phyloP scores from a whole-genome alignment of 2,797 vertebrate species.

The Tolypeutes matacus region DNA sequence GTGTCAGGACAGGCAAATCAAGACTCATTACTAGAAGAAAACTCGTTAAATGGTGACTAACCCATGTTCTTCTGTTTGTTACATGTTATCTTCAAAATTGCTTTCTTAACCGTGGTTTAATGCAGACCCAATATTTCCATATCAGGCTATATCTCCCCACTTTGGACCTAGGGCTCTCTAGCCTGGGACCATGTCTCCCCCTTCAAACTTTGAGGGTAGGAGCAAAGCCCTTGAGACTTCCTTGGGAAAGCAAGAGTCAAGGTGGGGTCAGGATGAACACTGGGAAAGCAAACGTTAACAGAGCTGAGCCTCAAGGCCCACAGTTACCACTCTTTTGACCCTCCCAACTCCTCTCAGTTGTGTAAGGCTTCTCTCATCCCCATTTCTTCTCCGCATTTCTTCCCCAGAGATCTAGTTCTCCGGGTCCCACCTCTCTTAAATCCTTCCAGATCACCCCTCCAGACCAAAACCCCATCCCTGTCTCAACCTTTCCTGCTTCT shows the following conservation, averaged over 20 bases:
- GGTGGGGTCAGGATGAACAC: not conserved
- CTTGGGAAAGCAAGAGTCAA: constrained; percentile 45
- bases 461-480: constrained; percentile 57
- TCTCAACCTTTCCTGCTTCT: constrained; percentile 69
- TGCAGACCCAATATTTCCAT: constrained; percentile 20
- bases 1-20: constrained; percentile 44
- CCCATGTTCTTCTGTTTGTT: constrained; percentile 7
- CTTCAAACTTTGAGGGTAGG: constrained; percentile 22
- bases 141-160: not conserved
- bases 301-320: constrained; percentile 26
- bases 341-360: not conserved
- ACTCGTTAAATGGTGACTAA: not conserved
- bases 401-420: constrained; percentile 24
- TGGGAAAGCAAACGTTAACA: constrained; percentile 8
- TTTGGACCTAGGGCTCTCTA: constrained; percentile 15
- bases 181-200: not conserved
- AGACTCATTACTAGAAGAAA: constrained; percentile 58
- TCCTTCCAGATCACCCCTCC: constrained; percentile 66
- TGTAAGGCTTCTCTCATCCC: not conserved
- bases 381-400: not conserved
- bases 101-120: constrained; percentile 55
- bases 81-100: constrained; percentile 46
- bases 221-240: not conserved
- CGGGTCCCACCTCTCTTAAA: constrained; percentile 46
- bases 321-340: not conserved